phyloP scores from a whole-genome alignment of 2,888 invertebrate genomes.

The Stenichneumon culpator region DNA sequence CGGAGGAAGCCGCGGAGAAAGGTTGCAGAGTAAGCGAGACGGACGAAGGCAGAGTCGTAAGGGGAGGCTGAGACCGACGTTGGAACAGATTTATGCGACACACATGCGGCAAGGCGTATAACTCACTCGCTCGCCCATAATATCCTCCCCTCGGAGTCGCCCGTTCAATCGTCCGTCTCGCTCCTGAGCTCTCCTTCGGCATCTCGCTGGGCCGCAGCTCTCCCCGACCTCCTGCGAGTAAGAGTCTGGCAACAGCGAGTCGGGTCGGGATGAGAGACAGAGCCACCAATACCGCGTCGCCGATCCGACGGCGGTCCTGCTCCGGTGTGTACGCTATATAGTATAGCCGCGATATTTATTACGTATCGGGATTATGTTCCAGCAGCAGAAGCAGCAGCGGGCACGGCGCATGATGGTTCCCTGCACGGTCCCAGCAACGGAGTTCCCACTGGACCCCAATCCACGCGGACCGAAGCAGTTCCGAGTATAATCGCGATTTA shows the following conservation, averaged over 20 bases:
- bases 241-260: conserved; percentile 68
- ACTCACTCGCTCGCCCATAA: conserved; percentile 85
- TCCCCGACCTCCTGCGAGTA: conserved; percentile 75
- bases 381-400: conserved; percentile 62
- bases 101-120: conserved; percentile 84
- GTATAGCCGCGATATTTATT: conserved; percentile 79
- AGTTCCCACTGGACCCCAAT: conserved; percentile 58
- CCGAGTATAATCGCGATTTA: conserved; percentile 51
- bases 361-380: conserved; percentile 82
- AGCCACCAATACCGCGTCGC: conserved; percentile 77
- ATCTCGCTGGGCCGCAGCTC: conserved; percentile 74
- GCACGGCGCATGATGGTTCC: conserved; percentile 56
- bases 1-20: conserved; percentile 53
- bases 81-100: conserved; percentile 85
- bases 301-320: conserved; percentile 63
- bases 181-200: conserved; percentile 78
- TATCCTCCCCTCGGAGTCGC: conserved; percentile 79
- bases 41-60: conserved; percentile 61
- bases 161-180: conserved; percentile 84
- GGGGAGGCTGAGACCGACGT: conserved; percentile 79
- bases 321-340: conserved; percentile 64
- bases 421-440: conserved; percentile 21
- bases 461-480: conserved; percentile 35
- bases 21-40: conserved; percentile 15
- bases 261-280: conserved; percentile 78